A percentile compares a stretch with the other conserved stretches of the same genome.
phyloP scores from a whole-genome alignment of 2,797 vertebrate genomes.

The Heteromormyrus szaboi region DNA sequence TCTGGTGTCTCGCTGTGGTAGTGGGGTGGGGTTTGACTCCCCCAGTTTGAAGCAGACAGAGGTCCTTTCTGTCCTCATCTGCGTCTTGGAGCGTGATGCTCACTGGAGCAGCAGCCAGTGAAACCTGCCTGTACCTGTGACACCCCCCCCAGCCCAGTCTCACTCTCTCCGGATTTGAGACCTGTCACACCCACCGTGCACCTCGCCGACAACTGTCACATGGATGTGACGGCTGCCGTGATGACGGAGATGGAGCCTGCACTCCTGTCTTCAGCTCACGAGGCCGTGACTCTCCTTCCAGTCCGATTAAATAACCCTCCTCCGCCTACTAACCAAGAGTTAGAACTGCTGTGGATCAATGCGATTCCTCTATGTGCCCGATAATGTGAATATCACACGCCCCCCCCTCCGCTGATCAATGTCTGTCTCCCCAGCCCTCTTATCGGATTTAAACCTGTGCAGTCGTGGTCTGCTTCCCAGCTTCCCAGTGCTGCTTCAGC shows the following conservation, averaged over 20 bases:
- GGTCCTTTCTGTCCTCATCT: slow-evolving; percentile 49
- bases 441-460: not conserved
- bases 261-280: slow-evolving; percentile 58
- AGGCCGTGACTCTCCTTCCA: slow-evolving; percentile 64
- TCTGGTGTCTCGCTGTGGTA: not conserved
- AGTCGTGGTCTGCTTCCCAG: not conserved
- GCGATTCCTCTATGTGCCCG: slow-evolving; percentile 84
- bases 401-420: slow-evolving; percentile 76
- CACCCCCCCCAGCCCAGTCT: not conserved
- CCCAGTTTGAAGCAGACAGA: not conserved
- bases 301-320: slow-evolving; percentile 75
- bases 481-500: not conserved
- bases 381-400: slow-evolving; percentile 80
- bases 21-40: not conserved
- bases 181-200: slow-evolving; percentile 65
- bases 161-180: slow-evolving; percentile 32
- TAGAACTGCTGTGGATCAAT: slow-evolving; percentile 92
- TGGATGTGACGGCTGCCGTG: slow-evolving; percentile 79
- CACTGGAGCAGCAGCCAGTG: slow-evolving; percentile 1
- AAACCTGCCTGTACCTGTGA: slow-evolving; percentile 26
- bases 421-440: slow-evolving; percentile 68
- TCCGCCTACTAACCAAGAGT: slow-evolving; percentile 66
- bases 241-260: slow-evolving; percentile 52
- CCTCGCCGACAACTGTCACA: slow-evolving; percentile 74
- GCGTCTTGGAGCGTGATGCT: slow-evolving; percentile 13